Percentiles rank a stretch among this genome's conserved stretches.
Evolutionary conservation across 2,113 vertebrate genomes (phyloP).

Genomic region (Indicator indicator): DNA sequence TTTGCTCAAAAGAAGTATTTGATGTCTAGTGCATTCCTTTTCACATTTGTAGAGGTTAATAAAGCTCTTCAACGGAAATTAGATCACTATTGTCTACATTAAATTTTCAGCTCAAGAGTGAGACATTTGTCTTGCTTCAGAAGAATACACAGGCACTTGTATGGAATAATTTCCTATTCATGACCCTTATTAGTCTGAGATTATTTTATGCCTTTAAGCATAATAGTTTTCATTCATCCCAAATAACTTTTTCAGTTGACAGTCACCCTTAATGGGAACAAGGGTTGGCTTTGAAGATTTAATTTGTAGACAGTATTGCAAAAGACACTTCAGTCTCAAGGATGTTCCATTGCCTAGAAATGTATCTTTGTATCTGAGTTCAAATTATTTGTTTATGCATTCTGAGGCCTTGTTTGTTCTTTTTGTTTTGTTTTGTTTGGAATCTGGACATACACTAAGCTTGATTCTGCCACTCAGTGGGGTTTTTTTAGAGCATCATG

Average conservation of each 20-base stretch:
- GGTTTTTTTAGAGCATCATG: background rate
- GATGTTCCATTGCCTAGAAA: background rate
- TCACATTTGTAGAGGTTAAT: background rate
- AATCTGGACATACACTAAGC: conserved; percentile 25
- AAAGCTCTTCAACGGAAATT: background rate
- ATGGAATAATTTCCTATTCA: background rate
- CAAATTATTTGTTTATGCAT: conserved; percentile 50
- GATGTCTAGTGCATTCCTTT: background rate
- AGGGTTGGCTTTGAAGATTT: background rate
- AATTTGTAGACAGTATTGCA: background rate
- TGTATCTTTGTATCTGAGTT: conserved; percentile 6
- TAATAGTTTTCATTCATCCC: background rate
- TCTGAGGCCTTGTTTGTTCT: conserved; percentile 37
- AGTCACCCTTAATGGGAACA: background rate
- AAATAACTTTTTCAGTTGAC: background rate
- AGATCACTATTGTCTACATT: background rate
- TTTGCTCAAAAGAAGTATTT: background rate
- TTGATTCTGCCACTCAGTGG: background rate
- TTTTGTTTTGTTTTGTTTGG: conserved; percentile 35
- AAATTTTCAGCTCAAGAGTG: background rate
- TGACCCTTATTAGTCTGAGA: background rate
- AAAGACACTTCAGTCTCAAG: background rate
- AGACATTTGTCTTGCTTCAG: background rate
- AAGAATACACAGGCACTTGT: background rate
- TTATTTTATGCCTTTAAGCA: background rate